phyloP scores from a whole-genome alignment of 1,140 invertebrate genomes.

The Armadillidium nasatum region DNA sequence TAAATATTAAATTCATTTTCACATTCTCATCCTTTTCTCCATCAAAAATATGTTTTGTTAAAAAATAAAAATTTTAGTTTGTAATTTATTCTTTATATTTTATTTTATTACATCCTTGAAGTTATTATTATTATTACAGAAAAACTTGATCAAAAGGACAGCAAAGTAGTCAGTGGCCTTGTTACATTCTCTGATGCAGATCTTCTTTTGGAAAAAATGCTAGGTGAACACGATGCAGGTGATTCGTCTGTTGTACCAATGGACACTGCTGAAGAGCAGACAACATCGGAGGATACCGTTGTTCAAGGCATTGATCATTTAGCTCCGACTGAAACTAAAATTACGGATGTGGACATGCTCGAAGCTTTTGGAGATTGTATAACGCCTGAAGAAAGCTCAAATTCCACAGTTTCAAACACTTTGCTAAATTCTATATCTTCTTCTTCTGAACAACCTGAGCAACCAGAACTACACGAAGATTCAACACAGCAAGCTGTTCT shows the following conservation, averaged over 20 bases:
- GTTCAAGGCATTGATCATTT: background rate
- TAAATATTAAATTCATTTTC: no score
- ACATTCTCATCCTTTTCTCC: no score
- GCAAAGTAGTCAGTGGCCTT: background rate
- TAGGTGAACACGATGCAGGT: background rate
- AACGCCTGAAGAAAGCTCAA: background rate
- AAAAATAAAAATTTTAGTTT: no score
- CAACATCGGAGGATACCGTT: background rate
- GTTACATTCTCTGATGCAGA: background rate
- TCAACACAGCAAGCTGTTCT: background rate
- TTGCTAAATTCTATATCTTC: background rate
- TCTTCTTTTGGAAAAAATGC: slow-evolving; percentile 2
- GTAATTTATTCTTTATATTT: no score
- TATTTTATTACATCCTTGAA: no score
- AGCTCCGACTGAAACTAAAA: background rate
- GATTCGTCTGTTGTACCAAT: background rate
- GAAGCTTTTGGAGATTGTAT: background rate
- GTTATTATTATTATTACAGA: background rate
- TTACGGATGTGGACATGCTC: background rate
- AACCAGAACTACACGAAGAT: background rate
- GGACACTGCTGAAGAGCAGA: background rate
- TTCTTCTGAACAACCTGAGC: background rate
- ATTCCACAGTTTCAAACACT: background rate
- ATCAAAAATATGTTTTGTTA: no score
- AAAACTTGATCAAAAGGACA: background rate